phyloP scores from a whole-genome alignment of 1,140 invertebrate genomes.

The Drosophila funebris region DNA sequence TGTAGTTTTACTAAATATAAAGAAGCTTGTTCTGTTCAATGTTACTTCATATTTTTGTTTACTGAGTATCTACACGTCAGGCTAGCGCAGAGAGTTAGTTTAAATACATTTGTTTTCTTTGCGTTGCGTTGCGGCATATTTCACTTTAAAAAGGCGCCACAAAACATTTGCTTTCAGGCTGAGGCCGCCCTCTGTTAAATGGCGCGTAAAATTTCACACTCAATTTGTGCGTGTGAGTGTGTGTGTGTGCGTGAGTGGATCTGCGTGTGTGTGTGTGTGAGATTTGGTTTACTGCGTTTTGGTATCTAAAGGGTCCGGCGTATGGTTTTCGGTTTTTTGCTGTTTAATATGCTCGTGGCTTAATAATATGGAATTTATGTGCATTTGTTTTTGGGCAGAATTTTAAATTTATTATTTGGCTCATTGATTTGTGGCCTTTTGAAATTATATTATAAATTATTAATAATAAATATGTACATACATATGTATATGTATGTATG shows the following conservation, averaged over 20 bases:
- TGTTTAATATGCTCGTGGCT: constrained; percentile 50
- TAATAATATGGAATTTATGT: constrained; percentile 76
- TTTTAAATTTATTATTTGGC: constrained; percentile 42
- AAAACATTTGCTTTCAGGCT: constrained; percentile 20
- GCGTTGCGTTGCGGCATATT: constrained; percentile 23
- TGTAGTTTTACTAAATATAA: no score
- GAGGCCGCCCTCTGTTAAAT: constrained; percentile 56
- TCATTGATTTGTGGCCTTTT: constrained; percentile 40
- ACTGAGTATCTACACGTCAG: neutral
- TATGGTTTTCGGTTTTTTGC: constrained; percentile 35
- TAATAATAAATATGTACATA: no score
- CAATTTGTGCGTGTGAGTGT: constrained; percentile 55
- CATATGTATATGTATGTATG: no score
- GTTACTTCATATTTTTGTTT: no score
- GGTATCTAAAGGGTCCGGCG: constrained; percentile 17
- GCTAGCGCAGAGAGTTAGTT: neutral
- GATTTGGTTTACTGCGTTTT: constrained; percentile 4
- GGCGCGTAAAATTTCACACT: constrained; percentile 77
- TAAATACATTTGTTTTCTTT: constrained; percentile 11
- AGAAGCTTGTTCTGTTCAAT: no score
- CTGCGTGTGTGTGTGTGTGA: constrained; percentile 3
- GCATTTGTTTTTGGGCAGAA: constrained; percentile 40
- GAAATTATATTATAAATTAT: constrained; percentile 22
- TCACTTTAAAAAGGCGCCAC: constrained; percentile 49
- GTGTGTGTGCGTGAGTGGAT: neutral